These are phyloP conservation scores for Ctenoplectra terminalis DNA, from an alignment of 1,140 invertebrate species.

Conservation along the genomic window DNA sequence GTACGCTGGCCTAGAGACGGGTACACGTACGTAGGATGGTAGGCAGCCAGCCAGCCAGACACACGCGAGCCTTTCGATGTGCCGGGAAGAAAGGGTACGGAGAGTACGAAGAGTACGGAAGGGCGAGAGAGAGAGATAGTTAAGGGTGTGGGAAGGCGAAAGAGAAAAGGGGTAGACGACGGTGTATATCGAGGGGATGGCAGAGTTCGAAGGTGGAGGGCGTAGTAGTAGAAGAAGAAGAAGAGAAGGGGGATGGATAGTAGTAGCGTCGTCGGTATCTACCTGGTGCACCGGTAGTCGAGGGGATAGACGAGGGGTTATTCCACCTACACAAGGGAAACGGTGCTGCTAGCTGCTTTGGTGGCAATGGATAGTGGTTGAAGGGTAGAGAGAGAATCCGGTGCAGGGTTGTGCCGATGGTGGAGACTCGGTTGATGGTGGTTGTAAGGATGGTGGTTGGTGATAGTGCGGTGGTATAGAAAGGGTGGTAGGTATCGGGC, in stretches of 20 bases:
- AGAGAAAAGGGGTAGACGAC: conserved; percentile 52
- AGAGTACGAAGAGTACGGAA: conserved; percentile 13
- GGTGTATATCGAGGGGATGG: conserved; percentile 45
- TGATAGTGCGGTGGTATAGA: conserved; percentile 61
- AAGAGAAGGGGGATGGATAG: conserved; percentile 40
- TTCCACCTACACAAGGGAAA: conserved; percentile 49
- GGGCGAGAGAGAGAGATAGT: conserved; percentile 1
- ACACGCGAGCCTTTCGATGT: conserved; percentile 8
- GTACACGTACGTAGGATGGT: background rate
- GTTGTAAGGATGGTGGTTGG: conserved; percentile 42
- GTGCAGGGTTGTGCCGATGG: conserved; percentile 13
- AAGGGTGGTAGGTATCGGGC: conserved; percentile 39
- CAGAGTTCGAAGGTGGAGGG: conserved; percentile 58
- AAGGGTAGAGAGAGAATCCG: conserved; percentile 62
- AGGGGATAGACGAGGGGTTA: conserved; percentile 39
- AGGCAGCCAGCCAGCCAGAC: background rate
- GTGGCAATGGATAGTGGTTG: conserved; percentile 68
- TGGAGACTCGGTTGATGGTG: conserved; percentile 13
- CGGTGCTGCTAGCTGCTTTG: conserved; percentile 43
- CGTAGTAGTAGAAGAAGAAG: conserved; percentile 47
- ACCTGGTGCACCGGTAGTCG: conserved; percentile 65
- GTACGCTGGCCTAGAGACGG: conserved; percentile 16
- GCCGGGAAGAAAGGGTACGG: conserved; percentile 23
- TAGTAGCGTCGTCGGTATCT: conserved; percentile 66
- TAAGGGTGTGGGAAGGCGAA: conserved; percentile 23